Percentiles rank a stretch among this genome's conserved stretches.
These are phyloP conservation scores for Pyrocoelia pectoralis DNA, from an alignment of 2,888 invertebrate species.

Conservation along the genomic window DNA sequence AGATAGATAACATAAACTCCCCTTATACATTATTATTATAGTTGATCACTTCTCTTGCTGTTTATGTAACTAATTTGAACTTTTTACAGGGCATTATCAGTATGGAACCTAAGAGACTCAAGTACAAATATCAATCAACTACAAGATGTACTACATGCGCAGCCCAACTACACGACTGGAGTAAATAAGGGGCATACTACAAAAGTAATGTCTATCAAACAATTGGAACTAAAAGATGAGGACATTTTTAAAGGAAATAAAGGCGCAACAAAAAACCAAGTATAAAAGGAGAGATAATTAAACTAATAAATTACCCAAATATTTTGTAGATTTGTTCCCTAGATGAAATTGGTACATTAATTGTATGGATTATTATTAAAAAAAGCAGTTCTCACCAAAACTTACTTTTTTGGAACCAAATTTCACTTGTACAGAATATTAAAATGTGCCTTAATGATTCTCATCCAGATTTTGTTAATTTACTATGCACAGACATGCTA, in stretches of 20 bases:
- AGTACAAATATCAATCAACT: neutral
- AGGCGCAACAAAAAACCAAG: conserved; percentile 14
- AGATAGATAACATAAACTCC: too few relatives aligned
- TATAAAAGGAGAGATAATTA: neutral
- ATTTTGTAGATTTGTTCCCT: conserved; percentile 60
- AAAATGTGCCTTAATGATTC: conserved; percentile 51
- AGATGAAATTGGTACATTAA: conserved; percentile 61
- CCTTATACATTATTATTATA: too few relatives aligned
- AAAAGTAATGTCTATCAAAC: conserved; percentile 44
- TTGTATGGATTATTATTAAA: conserved; percentile 62
- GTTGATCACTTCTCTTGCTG: too few relatives aligned
- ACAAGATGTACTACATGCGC: conserved; percentile 4
- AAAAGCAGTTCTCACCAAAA: conserved; percentile 46
- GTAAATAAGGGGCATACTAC: conserved; percentile 47
- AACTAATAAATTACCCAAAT: neutral
- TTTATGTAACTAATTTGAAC: too few relatives aligned
- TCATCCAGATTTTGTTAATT: conserved; percentile 49
- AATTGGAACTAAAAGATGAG: neutral
- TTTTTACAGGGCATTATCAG: conserved; percentile 45
- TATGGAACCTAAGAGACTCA: conserved; percentile 45
- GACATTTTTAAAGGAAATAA: conserved; percentile 8
- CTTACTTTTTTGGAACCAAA: conserved; percentile 57
- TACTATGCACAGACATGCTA: conserved; percentile 59
- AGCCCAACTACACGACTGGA: conserved; percentile 43
- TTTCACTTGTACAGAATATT: conserved; percentile 59